phyloP scores from a whole-genome alignment of 2,113 vertebrate species.

The Dermatemys mawii region DNA sequence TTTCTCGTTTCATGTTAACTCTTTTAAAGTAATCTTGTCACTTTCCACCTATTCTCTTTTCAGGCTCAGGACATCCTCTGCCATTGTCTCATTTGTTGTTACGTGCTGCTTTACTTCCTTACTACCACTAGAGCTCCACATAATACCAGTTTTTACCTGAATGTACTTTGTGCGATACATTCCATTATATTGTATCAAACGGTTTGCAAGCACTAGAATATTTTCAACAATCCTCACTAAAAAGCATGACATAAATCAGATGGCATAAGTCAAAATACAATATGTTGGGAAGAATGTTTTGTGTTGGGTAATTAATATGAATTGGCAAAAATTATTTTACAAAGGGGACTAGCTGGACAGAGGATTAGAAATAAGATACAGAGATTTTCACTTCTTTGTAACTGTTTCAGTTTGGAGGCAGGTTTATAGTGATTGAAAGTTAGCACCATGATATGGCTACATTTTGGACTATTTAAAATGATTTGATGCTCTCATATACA shows the following conservation, averaged over 20 bases:
- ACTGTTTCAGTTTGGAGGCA: slow-evolving; percentile 45
- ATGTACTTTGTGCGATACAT: neutral
- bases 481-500: slow-evolving; percentile 4
- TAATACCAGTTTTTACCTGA: slow-evolving; percentile 69
- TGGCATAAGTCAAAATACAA: neutral
- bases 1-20: neutral
- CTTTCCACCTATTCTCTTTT: neutral
- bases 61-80: neutral
- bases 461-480: slow-evolving; percentile 8
- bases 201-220: neutral
- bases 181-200: neutral
- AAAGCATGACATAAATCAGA: neutral
- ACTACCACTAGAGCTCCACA: slow-evolving; percentile 77
- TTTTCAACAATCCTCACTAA: neutral
- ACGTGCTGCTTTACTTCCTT: slow-evolving; percentile 57
- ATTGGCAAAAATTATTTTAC: neutral
- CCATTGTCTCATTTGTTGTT: neutral
- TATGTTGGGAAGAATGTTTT: neutral
- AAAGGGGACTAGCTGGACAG: neutral
- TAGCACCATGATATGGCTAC: slow-evolving; percentile 7
- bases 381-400: slow-evolving; percentile 38
- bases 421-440: slow-evolving; percentile 29
- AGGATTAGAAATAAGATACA: slow-evolving; percentile 2
- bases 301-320: accelerated
- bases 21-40: neutral